Evolutionary conservation across 2,888 invertebrate species (phyloP).

Genomic region (Dichetophora obliterata): DNA sequence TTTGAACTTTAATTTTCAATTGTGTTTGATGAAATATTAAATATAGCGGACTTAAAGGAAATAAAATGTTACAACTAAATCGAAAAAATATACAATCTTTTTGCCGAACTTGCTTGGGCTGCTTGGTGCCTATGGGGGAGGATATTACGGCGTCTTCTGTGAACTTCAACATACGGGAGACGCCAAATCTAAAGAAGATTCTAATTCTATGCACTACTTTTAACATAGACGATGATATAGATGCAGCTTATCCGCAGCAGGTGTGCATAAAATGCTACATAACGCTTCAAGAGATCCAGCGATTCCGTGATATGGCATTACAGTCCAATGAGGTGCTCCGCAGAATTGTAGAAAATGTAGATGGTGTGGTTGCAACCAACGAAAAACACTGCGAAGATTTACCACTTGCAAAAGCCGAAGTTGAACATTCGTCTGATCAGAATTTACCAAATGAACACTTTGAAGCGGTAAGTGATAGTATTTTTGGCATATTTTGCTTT

Average conservation of each 20-base stretch:
- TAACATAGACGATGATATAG: not conserved
- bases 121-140: not conserved
- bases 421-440: not conserved
- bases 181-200: conserved; percentile 14
- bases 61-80: conserved; percentile 11
- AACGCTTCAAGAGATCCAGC: not conserved
- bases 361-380: too few relatives aligned
- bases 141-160: not conserved
- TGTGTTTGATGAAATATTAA: not conserved
- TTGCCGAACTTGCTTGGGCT: conserved; percentile 23
- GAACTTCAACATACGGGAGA: conserved; percentile 12
- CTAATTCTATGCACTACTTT: conserved; percentile 6
- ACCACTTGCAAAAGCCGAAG: not conserved
- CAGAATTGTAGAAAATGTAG: not conserved
- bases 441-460: not conserved
- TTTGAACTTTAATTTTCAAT: not conserved
- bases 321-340: not conserved
- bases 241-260: conserved; percentile 8
- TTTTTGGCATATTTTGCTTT: too few relatives aligned
- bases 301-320: conserved; percentile 18
- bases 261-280: conserved; percentile 12
- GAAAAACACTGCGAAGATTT: not conserved
- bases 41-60: not conserved
- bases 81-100: conserved; percentile 11
- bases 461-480: not conserved